Conservation (phyloP, 2,888 invertebrate genomes). For the Protophormia terraenovae region DNA sequence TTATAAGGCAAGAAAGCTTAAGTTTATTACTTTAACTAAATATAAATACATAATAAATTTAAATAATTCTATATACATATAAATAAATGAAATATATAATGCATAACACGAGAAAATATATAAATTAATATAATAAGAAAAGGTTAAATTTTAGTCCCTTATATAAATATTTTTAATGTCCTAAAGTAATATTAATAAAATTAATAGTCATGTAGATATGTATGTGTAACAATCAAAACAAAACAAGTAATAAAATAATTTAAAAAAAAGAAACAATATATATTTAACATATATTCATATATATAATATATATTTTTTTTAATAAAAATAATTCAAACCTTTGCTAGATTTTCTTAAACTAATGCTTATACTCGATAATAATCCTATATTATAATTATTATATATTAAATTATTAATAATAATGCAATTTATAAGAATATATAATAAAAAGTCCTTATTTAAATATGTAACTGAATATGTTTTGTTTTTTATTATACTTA, state of each 20-base stretch:
- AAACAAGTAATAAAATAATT: conserved; percentile 25
- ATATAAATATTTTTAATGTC: conserved; percentile 60
- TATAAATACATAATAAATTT: conserved; percentile 16
- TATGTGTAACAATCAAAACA: conserved; percentile 68
- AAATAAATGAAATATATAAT: conserved; percentile 35
- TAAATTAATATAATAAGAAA: conserved; percentile 17
- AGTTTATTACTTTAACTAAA: conserved; percentile 55
- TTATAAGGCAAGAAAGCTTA: conserved; percentile 63
- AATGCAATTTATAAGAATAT: conserved; percentile 12
- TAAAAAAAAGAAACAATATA: not conserved
- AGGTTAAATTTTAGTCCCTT: conserved; percentile 49
- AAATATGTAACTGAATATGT: conserved; percentile 53
- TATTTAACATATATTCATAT: not conserved
- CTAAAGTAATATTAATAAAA: conserved; percentile 61
- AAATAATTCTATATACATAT: conserved; percentile 33
- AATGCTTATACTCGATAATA: conserved; percentile 64
- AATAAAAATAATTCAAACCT: conserved; percentile 26
- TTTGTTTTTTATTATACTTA: conserved; percentile 2
- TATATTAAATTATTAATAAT: conserved; percentile 20
- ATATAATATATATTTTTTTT: conserved; percentile 10
- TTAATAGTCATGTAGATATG: conserved; percentile 68
- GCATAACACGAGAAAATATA: conserved; percentile 1
- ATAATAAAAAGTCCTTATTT: conserved; percentile 43
- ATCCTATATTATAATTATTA: conserved; percentile 32
- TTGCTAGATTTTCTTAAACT: conserved; percentile 65